Percentiles rank a stretch among this genome's conserved stretches.
Evolutionary conservation across 2,888 invertebrate genomes (phyloP).

Genomic region (Clostera curtula): DNA sequence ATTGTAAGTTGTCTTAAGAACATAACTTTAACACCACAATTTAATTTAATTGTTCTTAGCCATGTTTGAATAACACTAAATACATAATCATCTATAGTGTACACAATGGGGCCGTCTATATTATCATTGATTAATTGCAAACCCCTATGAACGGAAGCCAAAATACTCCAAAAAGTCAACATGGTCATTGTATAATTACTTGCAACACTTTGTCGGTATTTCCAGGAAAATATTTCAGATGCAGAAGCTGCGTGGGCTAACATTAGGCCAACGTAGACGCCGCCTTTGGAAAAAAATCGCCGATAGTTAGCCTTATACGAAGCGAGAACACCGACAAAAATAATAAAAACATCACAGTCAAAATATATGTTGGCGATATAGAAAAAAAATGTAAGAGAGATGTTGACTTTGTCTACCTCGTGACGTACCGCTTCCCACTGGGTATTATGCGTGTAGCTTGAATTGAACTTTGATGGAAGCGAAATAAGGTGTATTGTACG

Average conservation of each 20-base stretch:
- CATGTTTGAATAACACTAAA: too few species aligned
- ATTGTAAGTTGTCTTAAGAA: too few species aligned
- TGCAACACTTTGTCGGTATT: conserved; percentile 55
- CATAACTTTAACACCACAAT: too few species aligned
- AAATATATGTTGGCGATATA: conserved; percentile 66
- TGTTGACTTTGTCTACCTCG: conserved; percentile 66
- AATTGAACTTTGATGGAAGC: conserved; percentile 16
- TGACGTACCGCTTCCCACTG: conserved; percentile 53
- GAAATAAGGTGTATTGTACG: conserved; percentile 12
- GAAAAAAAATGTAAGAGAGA: conserved; percentile 60
- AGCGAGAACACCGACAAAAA: conserved; percentile 62
- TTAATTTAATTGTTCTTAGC: too few species aligned
- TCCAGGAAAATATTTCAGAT: conserved; percentile 41
- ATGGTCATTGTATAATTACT: conserved; percentile 66
- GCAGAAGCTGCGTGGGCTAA: conserved; percentile 29
- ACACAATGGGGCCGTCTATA: conserved; percentile 14
- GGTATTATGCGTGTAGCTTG: conserved; percentile 13
- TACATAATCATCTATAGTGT: too few species aligned
- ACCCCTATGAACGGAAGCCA: conserved; percentile 60
- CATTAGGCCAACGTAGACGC: conserved; percentile 48
- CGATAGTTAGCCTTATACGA: conserved; percentile 50
- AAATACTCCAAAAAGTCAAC: conserved; percentile 60
- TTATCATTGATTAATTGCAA: conserved; percentile 57
- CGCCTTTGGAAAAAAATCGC: conserved; percentile 51
- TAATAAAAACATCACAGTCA: conserved; percentile 75